Conservation (phyloP, 1,140 invertebrate genomes). For the Bursaphelenchus mucronatus region DNA sequence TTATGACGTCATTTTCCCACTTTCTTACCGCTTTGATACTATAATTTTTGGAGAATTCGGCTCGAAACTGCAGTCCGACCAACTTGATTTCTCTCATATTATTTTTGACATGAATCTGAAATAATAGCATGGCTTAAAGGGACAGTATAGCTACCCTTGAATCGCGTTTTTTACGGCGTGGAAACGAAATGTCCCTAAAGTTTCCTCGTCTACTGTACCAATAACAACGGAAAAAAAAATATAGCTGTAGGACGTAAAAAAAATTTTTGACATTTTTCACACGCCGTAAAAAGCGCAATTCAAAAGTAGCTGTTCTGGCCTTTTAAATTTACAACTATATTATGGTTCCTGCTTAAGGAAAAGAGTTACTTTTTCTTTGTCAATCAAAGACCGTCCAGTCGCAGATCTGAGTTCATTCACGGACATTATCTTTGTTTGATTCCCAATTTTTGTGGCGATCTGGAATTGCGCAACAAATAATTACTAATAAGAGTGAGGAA, state of each 20-base stretch:
- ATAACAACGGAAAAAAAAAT: too few relatives aligned
- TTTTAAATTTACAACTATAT: conserved; percentile 22
- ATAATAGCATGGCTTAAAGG: conserved; percentile 1
- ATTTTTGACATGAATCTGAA: conserved; percentile 50
- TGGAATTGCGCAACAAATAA: conserved; percentile 16
- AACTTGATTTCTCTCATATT: conserved; percentile 54
- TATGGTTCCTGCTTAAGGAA: too few relatives aligned
- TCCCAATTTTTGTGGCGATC: conserved; percentile 19
- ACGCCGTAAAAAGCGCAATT: too few relatives aligned
- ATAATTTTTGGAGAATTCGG: conserved; percentile 40
- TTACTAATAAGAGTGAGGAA: not conserved
- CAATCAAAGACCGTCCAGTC: conserved; percentile 47
- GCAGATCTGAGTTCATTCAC: conserved; percentile 45
- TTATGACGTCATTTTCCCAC: conserved; percentile 47
- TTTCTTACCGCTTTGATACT: conserved; percentile 35
- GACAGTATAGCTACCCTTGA: too few relatives aligned
- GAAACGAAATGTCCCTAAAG: too few relatives aligned
- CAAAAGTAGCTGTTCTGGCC: too few relatives aligned
- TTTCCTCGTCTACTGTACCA: too few relatives aligned
- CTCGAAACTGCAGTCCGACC: conserved; percentile 55
- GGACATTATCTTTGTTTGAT: conserved; percentile 24
- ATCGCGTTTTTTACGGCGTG: too few relatives aligned
- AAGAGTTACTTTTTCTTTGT: conserved; percentile 33
- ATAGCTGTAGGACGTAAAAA: too few relatives aligned
- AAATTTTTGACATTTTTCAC: too few relatives aligned